A percentile compares a stretch with the other conserved stretches of the same genome.
Evolutionary conservation across 2,888 invertebrate species (phyloP).

Genomic region (Endomychus coccineus): DNA sequence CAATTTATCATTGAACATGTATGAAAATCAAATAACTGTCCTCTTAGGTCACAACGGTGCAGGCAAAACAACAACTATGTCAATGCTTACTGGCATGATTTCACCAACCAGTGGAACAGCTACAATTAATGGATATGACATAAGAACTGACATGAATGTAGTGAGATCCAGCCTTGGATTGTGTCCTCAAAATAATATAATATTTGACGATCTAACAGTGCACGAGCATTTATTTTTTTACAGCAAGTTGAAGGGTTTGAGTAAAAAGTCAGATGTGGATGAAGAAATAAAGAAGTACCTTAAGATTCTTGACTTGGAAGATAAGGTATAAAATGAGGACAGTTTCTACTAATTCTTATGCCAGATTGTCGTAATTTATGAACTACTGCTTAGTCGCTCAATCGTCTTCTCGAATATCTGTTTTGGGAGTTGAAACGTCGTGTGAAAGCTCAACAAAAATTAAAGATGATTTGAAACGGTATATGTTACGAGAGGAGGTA

Average conservation of each 20-base stretch:
- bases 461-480: too few relatives aligned
- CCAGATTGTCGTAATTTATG: too few relatives aligned
- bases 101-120: constrained; percentile 63
- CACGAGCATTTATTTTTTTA: constrained; percentile 78
- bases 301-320: constrained; percentile 55
- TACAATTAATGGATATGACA: constrained; percentile 62
- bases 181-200: constrained; percentile 80
- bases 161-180: constrained; percentile 68
- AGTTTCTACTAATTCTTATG: too few relatives aligned
- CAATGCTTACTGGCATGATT: constrained; percentile 69
- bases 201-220: constrained; percentile 77
- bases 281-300: constrained; percentile 59
- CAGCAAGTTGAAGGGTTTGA: constrained; percentile 63
- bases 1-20: constrained; percentile 70
- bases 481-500: too few relatives aligned
- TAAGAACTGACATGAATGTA: constrained; percentile 52
- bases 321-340: too few relatives aligned
- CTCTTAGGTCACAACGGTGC: constrained; percentile 76
- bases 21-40: constrained; percentile 82
- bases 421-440: too few relatives aligned
- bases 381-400: too few relatives aligned
- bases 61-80: constrained; percentile 91
- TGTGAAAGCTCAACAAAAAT: too few relatives aligned
- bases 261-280: constrained; percentile 49
- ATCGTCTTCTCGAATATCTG: too few relatives aligned